Evolutionary conservation across 2,113 vertebrate genomes (phyloP).

Genomic region (Diphyllodes magnificus): DNA sequence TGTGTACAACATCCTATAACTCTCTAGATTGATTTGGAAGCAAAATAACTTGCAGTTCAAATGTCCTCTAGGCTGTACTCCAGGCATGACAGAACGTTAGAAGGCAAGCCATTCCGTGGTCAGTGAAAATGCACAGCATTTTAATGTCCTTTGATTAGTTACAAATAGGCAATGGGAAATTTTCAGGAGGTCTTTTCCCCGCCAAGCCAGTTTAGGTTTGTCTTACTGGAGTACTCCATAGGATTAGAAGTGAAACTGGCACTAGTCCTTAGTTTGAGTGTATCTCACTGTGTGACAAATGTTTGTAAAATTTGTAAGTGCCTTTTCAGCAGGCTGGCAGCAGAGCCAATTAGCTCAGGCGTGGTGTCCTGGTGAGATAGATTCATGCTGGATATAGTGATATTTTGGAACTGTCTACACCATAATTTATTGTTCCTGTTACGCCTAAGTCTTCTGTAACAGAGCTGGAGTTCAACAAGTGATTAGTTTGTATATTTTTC

Average conservation of each 20-base stretch:
- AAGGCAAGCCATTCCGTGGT: neutral
- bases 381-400: neutral
- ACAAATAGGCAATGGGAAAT: neutral
- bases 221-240: neutral
- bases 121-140: neutral
- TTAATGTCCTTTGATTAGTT: neutral
- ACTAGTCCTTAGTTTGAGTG: neutral
- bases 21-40: neutral
- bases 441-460: neutral
- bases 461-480: neutral
- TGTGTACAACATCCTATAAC: neutral
- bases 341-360: neutral
- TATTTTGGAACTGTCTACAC: neutral
- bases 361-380: neutral
- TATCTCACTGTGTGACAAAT: neutral
- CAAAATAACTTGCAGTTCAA: neutral
- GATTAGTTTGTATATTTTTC: neutral
- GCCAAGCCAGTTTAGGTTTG: neutral
- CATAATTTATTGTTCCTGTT: neutral
- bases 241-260: neutral
- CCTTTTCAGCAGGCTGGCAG: neutral
- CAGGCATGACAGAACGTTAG: neutral
- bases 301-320: neutral
- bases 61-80: neutral
- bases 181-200: neutral